Conservation (phyloP, 1,140 invertebrate species). For the Heliconius himera region DNA sequence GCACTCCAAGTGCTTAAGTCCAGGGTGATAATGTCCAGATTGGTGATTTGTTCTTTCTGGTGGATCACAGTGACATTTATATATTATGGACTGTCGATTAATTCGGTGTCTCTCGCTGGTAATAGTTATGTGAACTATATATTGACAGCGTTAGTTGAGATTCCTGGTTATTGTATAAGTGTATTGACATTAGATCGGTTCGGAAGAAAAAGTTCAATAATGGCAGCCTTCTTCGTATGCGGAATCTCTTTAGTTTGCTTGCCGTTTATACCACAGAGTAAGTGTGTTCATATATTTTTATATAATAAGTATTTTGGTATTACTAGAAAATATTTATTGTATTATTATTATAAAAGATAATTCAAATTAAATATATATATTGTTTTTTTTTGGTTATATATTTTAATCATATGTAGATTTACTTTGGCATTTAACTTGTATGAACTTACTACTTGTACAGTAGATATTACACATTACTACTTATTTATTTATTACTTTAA, state of each 20-base stretch:
- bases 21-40: constrained; percentile 80
- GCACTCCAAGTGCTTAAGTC: constrained; percentile 81
- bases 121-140: constrained; percentile 43
- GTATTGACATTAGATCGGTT: constrained; percentile 36
- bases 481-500: background rate
- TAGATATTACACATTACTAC: background rate
- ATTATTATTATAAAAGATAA: background rate
- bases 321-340: background rate
- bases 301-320: no score
- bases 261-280: constrained; percentile 54
- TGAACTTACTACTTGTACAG: background rate
- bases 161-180: constrained; percentile 37
- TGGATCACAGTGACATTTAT: constrained; percentile 39
- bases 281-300: constrained; percentile 36
- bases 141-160: constrained; percentile 35
- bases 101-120: constrained; percentile 39
- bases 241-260: constrained; percentile 36
- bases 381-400: background rate
- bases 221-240: constrained; percentile 36
- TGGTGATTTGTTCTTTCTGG: constrained; percentile 37
- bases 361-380: background rate
- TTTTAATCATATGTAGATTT: background rate
- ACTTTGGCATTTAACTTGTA: no score
- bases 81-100: constrained; percentile 42
- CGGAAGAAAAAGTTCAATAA: constrained; percentile 35